A percentile compares a stretch with the other conserved stretches of the same genome.
These are phyloP conservation scores for Atethmia centrago DNA, from an alignment of 2,888 invertebrate species.

Conservation along the genomic window DNA sequence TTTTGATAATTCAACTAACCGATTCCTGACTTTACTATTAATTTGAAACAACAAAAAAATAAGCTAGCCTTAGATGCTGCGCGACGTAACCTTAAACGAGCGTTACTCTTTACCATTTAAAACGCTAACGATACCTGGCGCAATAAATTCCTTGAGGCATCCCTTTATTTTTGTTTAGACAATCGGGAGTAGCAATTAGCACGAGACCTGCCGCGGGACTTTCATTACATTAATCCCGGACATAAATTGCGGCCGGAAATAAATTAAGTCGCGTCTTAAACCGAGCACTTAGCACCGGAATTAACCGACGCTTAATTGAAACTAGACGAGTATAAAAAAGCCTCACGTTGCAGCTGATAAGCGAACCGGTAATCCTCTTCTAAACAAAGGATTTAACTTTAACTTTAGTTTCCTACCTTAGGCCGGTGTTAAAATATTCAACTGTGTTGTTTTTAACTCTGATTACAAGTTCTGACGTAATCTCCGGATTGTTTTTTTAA, in stretches of 20 bases:
- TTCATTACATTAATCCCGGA: conserved; percentile 86
- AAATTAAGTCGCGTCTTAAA: conserved; percentile 86
- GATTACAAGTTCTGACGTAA: conserved; percentile 83
- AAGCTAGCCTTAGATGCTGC: neutral
- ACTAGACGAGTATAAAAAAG: conserved; percentile 84
- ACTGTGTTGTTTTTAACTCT: conserved; percentile 77
- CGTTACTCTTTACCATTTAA: conserved; percentile 54
- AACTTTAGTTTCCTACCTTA: conserved; percentile 72
- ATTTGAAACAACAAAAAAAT: conserved; percentile 6
- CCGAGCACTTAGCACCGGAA: conserved; percentile 86
- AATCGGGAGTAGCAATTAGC: conserved; percentile 85
- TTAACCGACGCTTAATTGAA: conserved; percentile 89
- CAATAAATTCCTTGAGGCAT: conserved; percentile 66
- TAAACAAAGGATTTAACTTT: conserved; percentile 85
- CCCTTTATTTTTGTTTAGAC: conserved; percentile 83
- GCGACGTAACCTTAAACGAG: conserved; percentile 50
- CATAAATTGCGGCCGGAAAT: conserved; percentile 86
- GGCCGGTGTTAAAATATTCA: conserved; percentile 77
- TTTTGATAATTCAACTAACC: neutral
- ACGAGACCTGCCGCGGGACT: conserved; percentile 78
- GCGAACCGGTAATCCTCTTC: conserved; percentile 78
- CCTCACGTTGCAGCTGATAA: conserved; percentile 79
- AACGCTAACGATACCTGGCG: conserved; percentile 60
- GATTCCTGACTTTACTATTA: neutral
- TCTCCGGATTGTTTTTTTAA: conserved; percentile 77